A percentile compares a stretch with the other conserved stretches of the same genome.
These are phyloP conservation scores for Anarrhichthys ocellatus DNA, from an alignment of 2,113 vertebrate species.

Conservation along the genomic window DNA sequence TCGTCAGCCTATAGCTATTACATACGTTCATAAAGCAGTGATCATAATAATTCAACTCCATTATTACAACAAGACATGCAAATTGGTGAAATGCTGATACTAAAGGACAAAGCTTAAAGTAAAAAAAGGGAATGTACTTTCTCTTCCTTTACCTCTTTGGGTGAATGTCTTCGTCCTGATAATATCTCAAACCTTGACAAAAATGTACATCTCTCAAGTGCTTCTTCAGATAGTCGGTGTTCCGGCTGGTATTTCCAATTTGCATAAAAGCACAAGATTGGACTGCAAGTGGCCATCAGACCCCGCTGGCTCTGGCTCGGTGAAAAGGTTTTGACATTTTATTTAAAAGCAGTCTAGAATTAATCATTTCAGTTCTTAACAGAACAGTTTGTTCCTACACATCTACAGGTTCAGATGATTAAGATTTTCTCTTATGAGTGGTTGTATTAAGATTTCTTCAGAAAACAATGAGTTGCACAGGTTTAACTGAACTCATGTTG, in stretches of 20 bases:
- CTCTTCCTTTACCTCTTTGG: constrained; percentile 5
- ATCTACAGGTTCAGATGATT: background rate
- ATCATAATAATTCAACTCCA: background rate
- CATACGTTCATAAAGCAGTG: background rate
- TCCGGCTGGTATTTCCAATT: constrained; percentile 39
- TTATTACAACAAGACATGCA: background rate
- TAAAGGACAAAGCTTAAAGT: background rate
- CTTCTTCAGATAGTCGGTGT: constrained; percentile 32
- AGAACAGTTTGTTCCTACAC: constrained; percentile 8
- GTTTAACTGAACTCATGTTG: background rate
- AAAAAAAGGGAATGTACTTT: background rate
- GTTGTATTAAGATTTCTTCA: background rate
- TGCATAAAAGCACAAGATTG: constrained; percentile 55
- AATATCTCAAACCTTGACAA: constrained; percentile 11
- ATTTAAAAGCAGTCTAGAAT: constrained; percentile 8
- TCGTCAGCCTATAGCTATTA: background rate
- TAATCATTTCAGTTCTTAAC: constrained; percentile 13
- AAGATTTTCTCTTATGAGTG: background rate
- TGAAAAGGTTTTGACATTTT: constrained; percentile 39
- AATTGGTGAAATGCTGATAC: background rate
- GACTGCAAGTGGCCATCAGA: constrained; percentile 41
- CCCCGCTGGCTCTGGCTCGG: constrained; percentile 11
- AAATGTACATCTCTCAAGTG: constrained; percentile 15
- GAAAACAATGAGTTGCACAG: background rate
- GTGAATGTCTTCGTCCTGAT: constrained; percentile 15